Conservation (phyloP, 2,113 vertebrate genomes). For the Fulmarus glacialis region DNA sequence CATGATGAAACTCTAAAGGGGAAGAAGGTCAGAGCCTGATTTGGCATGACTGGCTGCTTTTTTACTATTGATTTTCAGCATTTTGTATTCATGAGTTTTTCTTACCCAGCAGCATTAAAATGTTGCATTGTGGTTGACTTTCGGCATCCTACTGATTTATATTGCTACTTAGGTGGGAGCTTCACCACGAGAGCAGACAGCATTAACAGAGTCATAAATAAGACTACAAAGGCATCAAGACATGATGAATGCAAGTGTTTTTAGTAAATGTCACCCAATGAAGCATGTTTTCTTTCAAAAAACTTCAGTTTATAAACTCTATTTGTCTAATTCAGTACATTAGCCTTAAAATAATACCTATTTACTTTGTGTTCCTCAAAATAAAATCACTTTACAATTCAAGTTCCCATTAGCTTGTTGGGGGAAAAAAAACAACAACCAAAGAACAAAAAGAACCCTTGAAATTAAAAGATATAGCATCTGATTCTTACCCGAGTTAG, state of each 20-base stretch:
- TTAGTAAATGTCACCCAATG: background rate
- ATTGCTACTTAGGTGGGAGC: background rate
- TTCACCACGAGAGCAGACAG: background rate
- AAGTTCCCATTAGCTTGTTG: background rate
- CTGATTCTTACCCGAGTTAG: background rate
- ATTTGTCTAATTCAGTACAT: constrained; percentile 4
- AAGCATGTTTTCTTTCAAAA: constrained; percentile 43
- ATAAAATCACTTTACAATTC: constrained; percentile 23
- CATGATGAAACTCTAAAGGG: background rate
- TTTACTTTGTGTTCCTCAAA: constrained; percentile 38
- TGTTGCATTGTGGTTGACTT: background rate
- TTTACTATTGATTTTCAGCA: background rate
- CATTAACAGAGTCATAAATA: constrained; percentile 9
- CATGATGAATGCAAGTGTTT: background rate
- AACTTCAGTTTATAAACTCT: constrained; percentile 13
- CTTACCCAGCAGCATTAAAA: background rate
- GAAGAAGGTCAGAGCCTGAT: background rate
- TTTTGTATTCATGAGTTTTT: background rate
- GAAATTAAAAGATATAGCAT: background rate
- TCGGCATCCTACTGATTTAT: constrained; percentile 2
- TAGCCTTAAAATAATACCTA: constrained; percentile 28
- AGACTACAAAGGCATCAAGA: background rate
- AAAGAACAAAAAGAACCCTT: background rate
- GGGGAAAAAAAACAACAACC: background rate
- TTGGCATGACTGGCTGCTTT: background rate